Evolutionary conservation across 2,888 invertebrate genomes (phyloP), one percentile per base, ranked within the genome.

Genomic region (Criorhina ranunculi): DNA sequence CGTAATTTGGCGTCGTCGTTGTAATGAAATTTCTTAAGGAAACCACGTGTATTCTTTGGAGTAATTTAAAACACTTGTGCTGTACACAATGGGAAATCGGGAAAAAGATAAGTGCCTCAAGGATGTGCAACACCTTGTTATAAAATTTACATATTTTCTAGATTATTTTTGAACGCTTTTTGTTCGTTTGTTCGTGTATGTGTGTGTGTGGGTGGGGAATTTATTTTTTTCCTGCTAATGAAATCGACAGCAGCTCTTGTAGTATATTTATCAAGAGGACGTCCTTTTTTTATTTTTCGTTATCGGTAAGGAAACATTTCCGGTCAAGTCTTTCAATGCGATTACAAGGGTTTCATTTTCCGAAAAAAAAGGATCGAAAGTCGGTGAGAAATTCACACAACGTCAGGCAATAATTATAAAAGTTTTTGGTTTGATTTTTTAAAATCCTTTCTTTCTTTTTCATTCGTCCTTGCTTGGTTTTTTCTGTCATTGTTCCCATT

Each of bases 331-430:
- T 46, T 79, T 55, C 44, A 59, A 53, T 15, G n/a, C 15, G 12
- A 37, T 60, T 46, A 51, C 31, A 72, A 60, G 70, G 57, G 40
- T 17, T 40, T 55, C 9, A 5, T 53, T 55, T 29, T 35, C 0
- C 33, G 9, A 3, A 51, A 53, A 69, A 46, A 59, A 24, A 33
- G 15, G 33, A 62, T 44, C 31, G 35, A 37, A 59, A 66, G 35
- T 15, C 55, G 57, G n/a, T 55, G 62, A 37, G 60, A 67, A 37
- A 73, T 78, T 78, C 78, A 78, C 72, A 83, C 72, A 31, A 60
- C 82, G 40, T 62, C 55, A 40, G 49, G 55, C 62, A 79, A 79
- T 83, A 83, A 83, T 83, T 83, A 79, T 73, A 83, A 83, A 83
- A 83, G 79, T 83, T 83, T 79, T 53, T 51, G 7, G 35, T 66